A percentile compares a stretch with the other conserved stretches of the same genome.
Conservation (phyloP, 2,113 vertebrate species). For the Aspiorhynchus laticeps region DNA sequence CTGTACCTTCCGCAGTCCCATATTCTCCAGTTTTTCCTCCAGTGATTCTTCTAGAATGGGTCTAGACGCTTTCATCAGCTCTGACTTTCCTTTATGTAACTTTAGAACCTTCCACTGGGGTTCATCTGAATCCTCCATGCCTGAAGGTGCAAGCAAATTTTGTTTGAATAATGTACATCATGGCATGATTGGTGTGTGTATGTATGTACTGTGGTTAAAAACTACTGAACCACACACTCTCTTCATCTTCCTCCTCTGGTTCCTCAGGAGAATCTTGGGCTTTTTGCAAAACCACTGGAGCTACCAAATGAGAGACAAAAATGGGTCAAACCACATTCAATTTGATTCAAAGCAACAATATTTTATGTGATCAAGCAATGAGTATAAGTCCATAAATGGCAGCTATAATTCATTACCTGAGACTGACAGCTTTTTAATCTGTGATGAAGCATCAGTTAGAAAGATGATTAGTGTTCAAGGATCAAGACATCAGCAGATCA, state of each 20-base stretch:
- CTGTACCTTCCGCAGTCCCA: conserved; percentile 67
- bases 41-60: conserved; percentile 68
- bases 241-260: conserved; percentile 56
- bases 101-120: conserved; percentile 57
- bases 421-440: conserved; percentile 69
- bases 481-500: not conserved
- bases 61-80: conserved; percentile 65
- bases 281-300: conserved; percentile 10
- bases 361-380: not conserved
- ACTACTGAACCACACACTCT: conserved; percentile 61
- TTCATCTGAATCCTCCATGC: conserved; percentile 15
- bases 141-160: conserved; percentile 46
- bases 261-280: not conserved
- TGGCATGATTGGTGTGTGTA: not conserved
- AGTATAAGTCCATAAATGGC: not conserved
- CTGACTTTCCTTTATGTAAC: conserved; percentile 57
- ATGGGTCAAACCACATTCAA: not conserved
- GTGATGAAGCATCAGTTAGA: conserved; percentile 52
- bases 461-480: conserved; percentile 8
- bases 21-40: conserved; percentile 72
- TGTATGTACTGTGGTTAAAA: not conserved
- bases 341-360: not conserved
- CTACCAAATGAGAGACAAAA: conserved; percentile 53
- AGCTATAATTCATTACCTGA: conserved; percentile 50
- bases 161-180: not conserved